Conservation (phyloP, 2,797 vertebrate species). For the Myotis daubentonii region DNA sequence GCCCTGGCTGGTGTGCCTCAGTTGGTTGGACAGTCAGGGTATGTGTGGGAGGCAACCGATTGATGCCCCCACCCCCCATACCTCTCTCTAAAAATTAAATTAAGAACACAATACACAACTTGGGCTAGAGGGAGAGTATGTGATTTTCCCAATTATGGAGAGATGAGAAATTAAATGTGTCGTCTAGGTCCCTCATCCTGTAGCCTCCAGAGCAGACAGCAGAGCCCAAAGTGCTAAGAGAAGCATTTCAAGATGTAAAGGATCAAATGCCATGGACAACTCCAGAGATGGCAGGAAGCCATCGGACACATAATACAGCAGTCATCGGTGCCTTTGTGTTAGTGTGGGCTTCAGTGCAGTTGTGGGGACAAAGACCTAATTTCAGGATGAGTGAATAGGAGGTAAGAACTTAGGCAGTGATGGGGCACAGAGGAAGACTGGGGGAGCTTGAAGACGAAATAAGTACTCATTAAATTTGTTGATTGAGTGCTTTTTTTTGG, state of each 20-base stretch:
- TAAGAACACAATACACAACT: background rate
- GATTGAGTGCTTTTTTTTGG: conserved; percentile 50
- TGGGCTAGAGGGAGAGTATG: background rate
- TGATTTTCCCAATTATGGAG: background rate
- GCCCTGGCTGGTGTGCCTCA: too few relatives aligned
- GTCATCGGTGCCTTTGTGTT: background rate
- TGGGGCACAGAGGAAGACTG: background rate
- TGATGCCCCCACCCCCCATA: too few relatives aligned
- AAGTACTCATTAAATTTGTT: conserved; percentile 68
- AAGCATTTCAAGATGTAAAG: background rate
- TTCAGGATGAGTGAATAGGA: background rate
- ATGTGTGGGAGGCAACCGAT: too few relatives aligned
- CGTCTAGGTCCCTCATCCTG: background rate
- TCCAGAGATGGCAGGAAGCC: background rate
- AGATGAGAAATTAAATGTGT: background rate
- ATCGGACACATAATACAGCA: fast-evolving
- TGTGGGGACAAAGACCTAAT: background rate
- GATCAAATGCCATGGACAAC: background rate
- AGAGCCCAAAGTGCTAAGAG: background rate
- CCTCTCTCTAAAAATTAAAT: too few relatives aligned
- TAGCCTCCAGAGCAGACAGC: background rate
- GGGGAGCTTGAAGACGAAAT: background rate
- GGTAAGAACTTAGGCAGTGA: background rate
- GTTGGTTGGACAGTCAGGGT: too few relatives aligned
- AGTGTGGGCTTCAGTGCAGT: background rate